phyloP scores from a whole-genome alignment of 2,888 invertebrate species.

The Sarcophaga variegata region DNA sequence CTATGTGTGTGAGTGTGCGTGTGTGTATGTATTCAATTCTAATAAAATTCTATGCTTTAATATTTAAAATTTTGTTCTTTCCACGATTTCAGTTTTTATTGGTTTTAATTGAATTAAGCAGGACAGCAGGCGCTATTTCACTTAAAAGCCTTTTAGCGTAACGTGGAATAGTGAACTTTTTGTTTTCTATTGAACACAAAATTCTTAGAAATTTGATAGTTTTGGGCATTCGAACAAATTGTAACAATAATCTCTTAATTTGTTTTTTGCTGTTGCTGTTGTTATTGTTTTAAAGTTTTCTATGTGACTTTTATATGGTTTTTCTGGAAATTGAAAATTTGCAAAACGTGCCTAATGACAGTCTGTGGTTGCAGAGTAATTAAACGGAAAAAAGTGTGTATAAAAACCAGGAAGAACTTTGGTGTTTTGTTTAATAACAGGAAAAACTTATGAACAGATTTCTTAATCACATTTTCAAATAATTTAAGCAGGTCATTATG shows the following conservation, averaged over 20 bases:
- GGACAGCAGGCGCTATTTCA: background rate
- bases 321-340: slow-evolving; percentile 31
- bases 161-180: background rate
- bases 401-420: background rate
- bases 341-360: slow-evolving; percentile 61
- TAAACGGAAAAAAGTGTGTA: background rate
- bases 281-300: background rate
- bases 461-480: background rate
- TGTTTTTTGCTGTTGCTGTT: no score
- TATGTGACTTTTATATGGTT: background rate
- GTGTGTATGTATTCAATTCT: background rate
- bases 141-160: background rate
- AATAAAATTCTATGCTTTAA: slow-evolving; percentile 7
- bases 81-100: slow-evolving; percentile 45
- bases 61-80: slow-evolving; percentile 41
- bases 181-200: background rate
- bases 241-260: no score
- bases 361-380: slow-evolving; percentile 24
- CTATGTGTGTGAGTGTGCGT: background rate
- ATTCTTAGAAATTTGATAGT: slow-evolving; percentile 54
- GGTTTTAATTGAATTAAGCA: slow-evolving; percentile 59
- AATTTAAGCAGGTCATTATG: background rate
- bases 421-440: background rate
- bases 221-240: background rate
- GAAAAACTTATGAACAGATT: background rate